Evolutionary conservation across 2,888 invertebrate species (phyloP).

Genomic region (Timandra comae): DNA sequence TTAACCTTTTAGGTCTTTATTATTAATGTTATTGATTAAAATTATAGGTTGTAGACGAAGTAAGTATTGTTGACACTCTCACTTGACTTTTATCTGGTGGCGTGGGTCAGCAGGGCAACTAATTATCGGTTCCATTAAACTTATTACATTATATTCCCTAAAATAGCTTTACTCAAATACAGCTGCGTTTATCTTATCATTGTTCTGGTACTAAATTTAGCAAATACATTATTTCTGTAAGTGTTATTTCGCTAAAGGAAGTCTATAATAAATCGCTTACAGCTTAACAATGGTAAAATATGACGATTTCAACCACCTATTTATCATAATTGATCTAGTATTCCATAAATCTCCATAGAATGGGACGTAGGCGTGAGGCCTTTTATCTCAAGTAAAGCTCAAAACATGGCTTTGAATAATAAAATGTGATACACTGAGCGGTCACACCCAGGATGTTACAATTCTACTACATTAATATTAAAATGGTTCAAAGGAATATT

Average conservation of each 20-base stretch:
- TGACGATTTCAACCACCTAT: too few species aligned
- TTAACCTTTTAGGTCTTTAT: too few species aligned
- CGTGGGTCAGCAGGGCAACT: conserved; percentile 2
- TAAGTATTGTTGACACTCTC: neutral
- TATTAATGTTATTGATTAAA: too few species aligned
- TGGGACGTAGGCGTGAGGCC: conserved; percentile 55
- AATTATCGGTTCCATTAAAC: neutral
- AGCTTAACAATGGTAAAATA: conserved; percentile 5
- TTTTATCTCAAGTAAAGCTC: conserved; percentile 53
- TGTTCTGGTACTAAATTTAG: too few species aligned
- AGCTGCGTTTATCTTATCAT: too few species aligned
- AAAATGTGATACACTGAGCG: conserved; percentile 10
- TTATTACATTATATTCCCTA: conserved; percentile 1
- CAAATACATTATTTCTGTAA: too few species aligned
- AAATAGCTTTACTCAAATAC: conserved; percentile 1
- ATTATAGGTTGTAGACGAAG: conserved; percentile 1
- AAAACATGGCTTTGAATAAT: conserved; percentile 23
- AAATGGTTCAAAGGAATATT: too few species aligned
- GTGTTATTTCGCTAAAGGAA: too few species aligned
- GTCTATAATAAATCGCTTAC: too few species aligned
- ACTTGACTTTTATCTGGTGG: neutral
- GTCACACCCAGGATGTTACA: too few species aligned
- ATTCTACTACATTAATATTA: too few species aligned
- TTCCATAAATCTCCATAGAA: conserved; percentile 66
- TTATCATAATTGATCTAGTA: conserved; percentile 21